phyloP scores from a whole-genome alignment of 1,140 invertebrate genomes.

The Panulirus ornatus region DNA sequence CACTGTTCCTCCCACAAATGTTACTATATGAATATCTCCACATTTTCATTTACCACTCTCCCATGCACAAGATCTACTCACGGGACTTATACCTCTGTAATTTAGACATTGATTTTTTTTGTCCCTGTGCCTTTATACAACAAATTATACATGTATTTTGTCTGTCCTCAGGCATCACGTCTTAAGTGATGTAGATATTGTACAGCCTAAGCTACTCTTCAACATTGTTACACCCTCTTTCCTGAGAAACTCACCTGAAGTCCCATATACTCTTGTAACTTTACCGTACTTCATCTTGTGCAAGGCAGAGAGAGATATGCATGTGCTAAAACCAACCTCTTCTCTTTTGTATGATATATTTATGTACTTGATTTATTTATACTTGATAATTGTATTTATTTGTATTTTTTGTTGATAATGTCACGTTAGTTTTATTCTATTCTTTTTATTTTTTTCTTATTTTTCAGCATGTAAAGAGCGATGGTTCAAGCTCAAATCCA shows the following conservation, averaged over 20 bases:
- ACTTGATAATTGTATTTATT: background rate
- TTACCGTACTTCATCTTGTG: background rate
- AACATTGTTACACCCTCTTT: background rate
- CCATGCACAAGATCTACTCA: too few species aligned
- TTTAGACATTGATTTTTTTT: too few species aligned
- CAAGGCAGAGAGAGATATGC: too few species aligned
- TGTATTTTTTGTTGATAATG: background rate
- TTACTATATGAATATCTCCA: too few species aligned
- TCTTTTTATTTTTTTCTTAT: slow-evolving; percentile 8
- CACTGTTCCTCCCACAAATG: too few species aligned
- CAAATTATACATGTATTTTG: background rate
- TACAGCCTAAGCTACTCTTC: background rate
- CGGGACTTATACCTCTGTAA: too few species aligned
- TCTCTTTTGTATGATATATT: background rate
- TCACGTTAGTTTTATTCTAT: background rate
- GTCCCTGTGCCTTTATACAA: too few species aligned
- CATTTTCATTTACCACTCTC: too few species aligned
- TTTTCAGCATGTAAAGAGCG: slow-evolving; percentile 83
- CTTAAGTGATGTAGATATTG: background rate
- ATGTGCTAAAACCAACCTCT: too few species aligned
- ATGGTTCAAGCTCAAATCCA: slow-evolving; percentile 85
- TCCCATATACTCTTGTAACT: background rate
- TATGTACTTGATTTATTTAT: background rate
- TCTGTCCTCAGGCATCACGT: background rate
- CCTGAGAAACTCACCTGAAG: too few species aligned